These are phyloP conservation scores for Pseudomugil gertrudae DNA, from an alignment of 2,797 vertebrate genomes.

Conservation along the genomic window DNA sequence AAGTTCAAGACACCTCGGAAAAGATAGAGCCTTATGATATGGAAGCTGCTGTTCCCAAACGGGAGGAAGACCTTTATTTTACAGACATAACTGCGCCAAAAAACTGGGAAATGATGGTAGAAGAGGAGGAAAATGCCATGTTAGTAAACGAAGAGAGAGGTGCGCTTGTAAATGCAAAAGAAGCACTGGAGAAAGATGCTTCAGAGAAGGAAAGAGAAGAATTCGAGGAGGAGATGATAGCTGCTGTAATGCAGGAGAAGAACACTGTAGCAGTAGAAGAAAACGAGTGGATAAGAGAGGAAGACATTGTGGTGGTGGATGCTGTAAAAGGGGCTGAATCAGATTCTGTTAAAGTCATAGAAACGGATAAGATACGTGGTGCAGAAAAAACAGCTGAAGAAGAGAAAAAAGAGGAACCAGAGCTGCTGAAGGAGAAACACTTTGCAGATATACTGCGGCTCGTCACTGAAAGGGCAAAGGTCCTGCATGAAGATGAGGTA, in stretches of 20 bases:
- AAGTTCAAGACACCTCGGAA: conserved; percentile 13
- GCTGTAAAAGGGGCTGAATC: conserved; percentile 1
- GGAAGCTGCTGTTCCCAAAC: conserved; percentile 9
- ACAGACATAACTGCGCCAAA: conserved; percentile 15
- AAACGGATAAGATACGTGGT: not conserved
- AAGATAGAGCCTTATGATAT: conserved; percentile 6
- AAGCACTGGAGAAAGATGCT: conserved; percentile 4
- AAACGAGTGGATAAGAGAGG: not conserved
- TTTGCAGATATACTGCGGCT: conserved; percentile 13
- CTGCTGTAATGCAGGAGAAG: conserved; percentile 7
- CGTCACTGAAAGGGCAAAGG: not conserved
- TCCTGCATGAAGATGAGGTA: conserved; percentile 20
- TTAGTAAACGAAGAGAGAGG: conserved; percentile 22
- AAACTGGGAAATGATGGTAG: conserved; percentile 68
- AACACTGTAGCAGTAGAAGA: not conserved
- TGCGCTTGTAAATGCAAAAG: not conserved
- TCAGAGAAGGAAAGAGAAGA: not conserved
- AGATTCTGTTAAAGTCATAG: conserved; percentile 3
- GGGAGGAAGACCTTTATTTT: conserved; percentile 4
- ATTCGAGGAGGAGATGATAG: not conserved
- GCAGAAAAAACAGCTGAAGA: conserved; percentile 5
- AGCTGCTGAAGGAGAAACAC: conserved; percentile 10
- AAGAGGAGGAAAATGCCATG: conserved; percentile 55
- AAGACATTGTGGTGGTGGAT: not conserved
- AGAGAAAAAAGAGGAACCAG: conserved; percentile 18